phyloP scores from a whole-genome alignment of 2,888 invertebrate genomes.

The Amiota mariae region DNA sequence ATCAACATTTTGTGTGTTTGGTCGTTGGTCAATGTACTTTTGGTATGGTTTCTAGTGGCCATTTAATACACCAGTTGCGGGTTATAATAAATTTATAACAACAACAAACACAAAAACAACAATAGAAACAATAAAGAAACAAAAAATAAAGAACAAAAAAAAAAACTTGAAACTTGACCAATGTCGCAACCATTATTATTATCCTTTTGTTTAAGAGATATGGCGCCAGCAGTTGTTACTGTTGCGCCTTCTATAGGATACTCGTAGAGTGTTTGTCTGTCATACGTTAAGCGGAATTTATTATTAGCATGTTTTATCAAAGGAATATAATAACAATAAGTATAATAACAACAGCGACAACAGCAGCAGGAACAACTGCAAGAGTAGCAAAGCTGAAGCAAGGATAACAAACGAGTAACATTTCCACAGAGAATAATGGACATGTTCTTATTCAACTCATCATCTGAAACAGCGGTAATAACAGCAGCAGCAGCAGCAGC shows the following conservation, averaged over 20 bases:
- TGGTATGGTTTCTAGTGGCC: constrained; percentile 14
- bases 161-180: too few species aligned
- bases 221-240: background rate
- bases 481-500: background rate
- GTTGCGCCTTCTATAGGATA: too few species aligned
- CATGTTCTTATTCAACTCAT: background rate
- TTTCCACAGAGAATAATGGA: constrained; percentile 25
- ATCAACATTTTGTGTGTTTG: background rate
- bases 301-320: constrained; percentile 25
- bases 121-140: too few species aligned
- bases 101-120: background rate
- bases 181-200: background rate
- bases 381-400: background rate
- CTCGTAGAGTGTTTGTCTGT: background rate
- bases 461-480: background rate
- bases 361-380: constrained; percentile 3
- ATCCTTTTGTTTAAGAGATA: background rate
- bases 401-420: constrained; percentile 29
- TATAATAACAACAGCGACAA: background rate
- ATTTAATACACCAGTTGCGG: constrained; percentile 24
- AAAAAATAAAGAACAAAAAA: too few species aligned
- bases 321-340: background rate
- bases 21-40: background rate
- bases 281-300: constrained; percentile 15
- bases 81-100: background rate